These are phyloP conservation scores for Priocnemis perturbator DNA, from an alignment of 2,888 invertebrate genomes.

Conservation along the genomic window DNA sequence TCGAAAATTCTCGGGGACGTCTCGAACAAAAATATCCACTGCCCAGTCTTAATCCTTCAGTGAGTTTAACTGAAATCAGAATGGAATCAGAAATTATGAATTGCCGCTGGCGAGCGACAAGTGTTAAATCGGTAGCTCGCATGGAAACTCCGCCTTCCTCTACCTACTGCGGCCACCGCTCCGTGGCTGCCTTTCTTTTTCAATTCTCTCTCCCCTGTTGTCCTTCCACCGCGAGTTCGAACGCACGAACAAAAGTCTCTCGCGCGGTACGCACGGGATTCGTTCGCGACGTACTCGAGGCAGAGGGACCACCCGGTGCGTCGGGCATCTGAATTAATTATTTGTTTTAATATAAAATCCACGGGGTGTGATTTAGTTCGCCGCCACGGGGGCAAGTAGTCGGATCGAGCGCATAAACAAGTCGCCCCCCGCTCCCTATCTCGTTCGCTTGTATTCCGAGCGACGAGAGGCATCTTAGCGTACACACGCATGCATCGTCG, in stretches of 20 bases:
- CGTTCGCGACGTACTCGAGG: constrained; percentile 42
- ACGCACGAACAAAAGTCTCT: constrained; percentile 45
- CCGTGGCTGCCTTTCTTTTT: constrained; percentile 22
- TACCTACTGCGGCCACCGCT: constrained; percentile 18
- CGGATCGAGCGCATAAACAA: constrained; percentile 70
- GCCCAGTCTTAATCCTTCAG: not conserved
- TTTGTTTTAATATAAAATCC: constrained; percentile 75
- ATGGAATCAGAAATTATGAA: no score
- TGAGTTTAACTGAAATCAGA: no score
- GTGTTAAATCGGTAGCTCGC: constrained; percentile 51
- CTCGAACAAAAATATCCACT: constrained; percentile 4
- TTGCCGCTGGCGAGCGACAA: constrained; percentile 47
- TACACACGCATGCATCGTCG: no score
- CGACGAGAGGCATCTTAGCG: no score
- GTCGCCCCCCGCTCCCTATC: constrained; percentile 48
- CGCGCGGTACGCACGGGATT: constrained; percentile 37
- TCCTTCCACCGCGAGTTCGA: constrained; percentile 21
- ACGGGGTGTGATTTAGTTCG: constrained; percentile 73
- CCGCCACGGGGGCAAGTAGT: constrained; percentile 65
- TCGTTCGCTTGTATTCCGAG: no score
- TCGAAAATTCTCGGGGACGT: not conserved
- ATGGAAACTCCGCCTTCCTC: constrained; percentile 22
- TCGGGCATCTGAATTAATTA: constrained; percentile 73
- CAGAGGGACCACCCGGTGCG: constrained; percentile 71
- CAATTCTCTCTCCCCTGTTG: constrained; percentile 26